Percentiles rank a stretch among this genome's conserved stretches.
Conservation (phyloP, 2,113 vertebrate species). For the Brachypodius melanocephalos region DNA sequence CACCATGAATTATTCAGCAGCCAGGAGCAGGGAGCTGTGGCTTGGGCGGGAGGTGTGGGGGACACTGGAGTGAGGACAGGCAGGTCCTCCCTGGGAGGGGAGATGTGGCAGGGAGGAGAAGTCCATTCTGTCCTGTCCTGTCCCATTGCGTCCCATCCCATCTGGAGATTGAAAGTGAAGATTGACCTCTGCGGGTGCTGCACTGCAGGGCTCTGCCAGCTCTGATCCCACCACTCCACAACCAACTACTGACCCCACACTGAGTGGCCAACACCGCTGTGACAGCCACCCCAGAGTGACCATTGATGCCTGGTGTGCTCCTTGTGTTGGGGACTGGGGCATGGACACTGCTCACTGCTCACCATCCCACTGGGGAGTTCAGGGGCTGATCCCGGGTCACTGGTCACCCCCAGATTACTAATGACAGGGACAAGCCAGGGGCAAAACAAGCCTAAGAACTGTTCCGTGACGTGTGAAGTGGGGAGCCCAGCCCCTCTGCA, state of each 20-base stretch:
- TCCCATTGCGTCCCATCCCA: fast-evolving
- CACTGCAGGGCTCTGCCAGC: not conserved
- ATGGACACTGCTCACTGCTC: not conserved
- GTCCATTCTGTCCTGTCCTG: not conserved
- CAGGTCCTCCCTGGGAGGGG: not conserved
- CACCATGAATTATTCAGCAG: not conserved
- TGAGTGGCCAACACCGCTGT: not conserved
- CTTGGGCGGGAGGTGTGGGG: fast-evolving
- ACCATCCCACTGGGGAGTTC: fast-evolving
- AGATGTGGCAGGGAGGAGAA: not conserved
- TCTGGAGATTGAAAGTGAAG: not conserved
- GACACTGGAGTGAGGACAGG: not conserved
- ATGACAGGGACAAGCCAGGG: not conserved
- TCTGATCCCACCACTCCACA: not conserved
- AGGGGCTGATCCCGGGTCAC: fast-evolving
- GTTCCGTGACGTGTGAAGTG: fast-evolving
- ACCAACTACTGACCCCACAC: not conserved
- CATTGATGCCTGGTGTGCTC: not conserved
- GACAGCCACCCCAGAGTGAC: not conserved
- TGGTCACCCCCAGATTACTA: not conserved
- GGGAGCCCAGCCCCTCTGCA: fast-evolving
- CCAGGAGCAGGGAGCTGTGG: not conserved
- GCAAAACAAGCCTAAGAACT: not conserved
- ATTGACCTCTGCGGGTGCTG: not conserved
- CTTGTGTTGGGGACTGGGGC: not conserved